Evolutionary conservation across 1,140 invertebrate species (phyloP).

Genomic region (Orius insidiosus): DNA sequence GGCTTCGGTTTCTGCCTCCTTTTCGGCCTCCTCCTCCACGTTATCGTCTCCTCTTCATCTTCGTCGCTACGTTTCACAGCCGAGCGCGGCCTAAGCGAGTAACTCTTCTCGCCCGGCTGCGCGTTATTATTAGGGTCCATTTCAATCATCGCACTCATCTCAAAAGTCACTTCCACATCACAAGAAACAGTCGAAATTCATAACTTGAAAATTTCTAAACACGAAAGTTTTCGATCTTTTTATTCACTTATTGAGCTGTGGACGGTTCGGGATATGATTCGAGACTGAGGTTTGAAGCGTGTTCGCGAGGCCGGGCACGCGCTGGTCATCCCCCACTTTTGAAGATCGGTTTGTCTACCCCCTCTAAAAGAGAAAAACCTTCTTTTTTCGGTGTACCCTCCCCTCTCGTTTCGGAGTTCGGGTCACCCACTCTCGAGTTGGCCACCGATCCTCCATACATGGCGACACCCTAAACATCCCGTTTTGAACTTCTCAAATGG

Average conservation of each 20-base stretch:
- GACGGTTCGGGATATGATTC: not conserved
- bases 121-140: constrained; percentile 20
- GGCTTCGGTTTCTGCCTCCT: constrained; percentile 46
- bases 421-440: constrained; percentile 1
- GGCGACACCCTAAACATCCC: constrained; percentile 1
- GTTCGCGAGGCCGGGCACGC: constrained; percentile 5
- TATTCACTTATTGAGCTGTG: too few species aligned
- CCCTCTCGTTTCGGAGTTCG: constrained; percentile 1
- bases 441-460: not conserved
- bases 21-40: constrained; percentile 19
- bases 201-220: too few species aligned
- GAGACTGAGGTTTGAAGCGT: constrained; percentile 9
- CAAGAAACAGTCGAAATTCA: too few species aligned
- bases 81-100: constrained; percentile 21
- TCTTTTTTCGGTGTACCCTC: not conserved
- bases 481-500: constrained; percentile 8
- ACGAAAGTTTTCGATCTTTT: too few species aligned
- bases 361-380: too few species aligned
- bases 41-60: constrained; percentile 15
- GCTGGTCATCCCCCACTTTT: constrained; percentile 6
- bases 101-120: constrained; percentile 18
- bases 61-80: constrained; percentile 15
- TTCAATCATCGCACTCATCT: not conserved
- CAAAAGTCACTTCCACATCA: too few species aligned
- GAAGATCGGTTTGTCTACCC: not conserved